Evolutionary conservation across 2,888 invertebrate genomes (phyloP), one percentile per base, ranked within the genome.

Genomic region (Tetrapedia diversipes): DNA sequence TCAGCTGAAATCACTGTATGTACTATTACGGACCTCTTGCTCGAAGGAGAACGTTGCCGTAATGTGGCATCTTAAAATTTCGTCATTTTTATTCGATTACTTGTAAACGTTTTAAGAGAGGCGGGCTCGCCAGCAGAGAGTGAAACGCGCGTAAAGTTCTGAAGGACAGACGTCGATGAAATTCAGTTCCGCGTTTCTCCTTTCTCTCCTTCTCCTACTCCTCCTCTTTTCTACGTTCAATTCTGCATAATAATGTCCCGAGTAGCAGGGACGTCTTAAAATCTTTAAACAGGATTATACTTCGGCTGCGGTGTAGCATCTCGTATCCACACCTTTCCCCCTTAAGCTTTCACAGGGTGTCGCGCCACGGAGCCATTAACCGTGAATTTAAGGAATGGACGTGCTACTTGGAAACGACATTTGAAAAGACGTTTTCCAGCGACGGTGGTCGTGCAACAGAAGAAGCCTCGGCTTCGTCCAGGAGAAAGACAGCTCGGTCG

Each of bases 351-450:
- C 77, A 81, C 61, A 32, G 74, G 61, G 70, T 74, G 81, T 77
- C 74, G 74, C 77, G 71, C 29, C 73, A 54, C 56, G 63, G 47
- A 60, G 80, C 74, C 77, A 81, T 80, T 81, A 81, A 77, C 65
- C 68, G 59, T 57, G 74, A 80, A 80, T 81, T 81, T 81, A 81
- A 81, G 77, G 71, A 81, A 81, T 61, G 70, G 65, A 68, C 80
- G 70, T 65, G 77, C 37, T 51, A 60, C 80, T 74, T 39, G 77
- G 66, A 32, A 54, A 47, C 65, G n/a, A 68, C 70, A 74, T 77
- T 74, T 71, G 68, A 80, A 80, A 80, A 74, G 81, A 79, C 68
- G 77, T 45, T 64, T n/a, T 43, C 37, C 63, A 47, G 29, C 41
- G n/a, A 24, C 32, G 32, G 2, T 4, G 34, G 16, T n/a, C 43